Conservation (phyloP, 2,113 vertebrate genomes). For the Vulpes lagopus region DNA sequence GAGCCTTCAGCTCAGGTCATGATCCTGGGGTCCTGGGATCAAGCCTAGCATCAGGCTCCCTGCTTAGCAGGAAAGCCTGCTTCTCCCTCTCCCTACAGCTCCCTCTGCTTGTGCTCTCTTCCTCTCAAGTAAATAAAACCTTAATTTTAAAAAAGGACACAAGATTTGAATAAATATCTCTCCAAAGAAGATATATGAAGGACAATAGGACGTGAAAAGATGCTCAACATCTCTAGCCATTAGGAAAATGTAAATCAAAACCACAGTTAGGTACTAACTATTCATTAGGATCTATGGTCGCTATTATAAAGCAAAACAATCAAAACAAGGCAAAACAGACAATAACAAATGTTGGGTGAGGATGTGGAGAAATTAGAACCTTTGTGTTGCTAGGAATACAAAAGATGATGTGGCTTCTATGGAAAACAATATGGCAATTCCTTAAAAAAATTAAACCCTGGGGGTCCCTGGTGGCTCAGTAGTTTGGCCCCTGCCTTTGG, state of each 20-base stretch:
- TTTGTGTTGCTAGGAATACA: background rate
- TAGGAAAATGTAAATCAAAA: background rate
- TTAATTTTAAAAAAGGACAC: background rate
- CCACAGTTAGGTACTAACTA: background rate
- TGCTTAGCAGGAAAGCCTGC: no score
- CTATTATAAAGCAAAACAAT: background rate
- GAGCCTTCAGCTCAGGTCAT: no score
- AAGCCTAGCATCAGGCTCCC: no score
- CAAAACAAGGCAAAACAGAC: background rate
- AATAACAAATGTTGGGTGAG: background rate
- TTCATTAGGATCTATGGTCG: background rate
- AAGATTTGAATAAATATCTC: background rate
- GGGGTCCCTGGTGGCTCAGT: no score
- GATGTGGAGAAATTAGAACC: slow-evolving; percentile 2
- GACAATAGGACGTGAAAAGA: background rate
- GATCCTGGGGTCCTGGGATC: no score
- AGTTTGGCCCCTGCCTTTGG: no score
- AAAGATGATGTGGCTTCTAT: background rate
- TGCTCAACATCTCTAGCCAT: background rate
- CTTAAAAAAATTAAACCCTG: background rate
- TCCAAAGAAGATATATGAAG: background rate
- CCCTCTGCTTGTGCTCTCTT: no score
- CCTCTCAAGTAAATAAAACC: no score
- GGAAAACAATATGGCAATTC: background rate
- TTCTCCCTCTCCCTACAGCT: no score